These are phyloP conservation scores for Ferrisia virgata DNA, from an alignment of 2,888 invertebrate genomes.

Conservation along the genomic window DNA sequence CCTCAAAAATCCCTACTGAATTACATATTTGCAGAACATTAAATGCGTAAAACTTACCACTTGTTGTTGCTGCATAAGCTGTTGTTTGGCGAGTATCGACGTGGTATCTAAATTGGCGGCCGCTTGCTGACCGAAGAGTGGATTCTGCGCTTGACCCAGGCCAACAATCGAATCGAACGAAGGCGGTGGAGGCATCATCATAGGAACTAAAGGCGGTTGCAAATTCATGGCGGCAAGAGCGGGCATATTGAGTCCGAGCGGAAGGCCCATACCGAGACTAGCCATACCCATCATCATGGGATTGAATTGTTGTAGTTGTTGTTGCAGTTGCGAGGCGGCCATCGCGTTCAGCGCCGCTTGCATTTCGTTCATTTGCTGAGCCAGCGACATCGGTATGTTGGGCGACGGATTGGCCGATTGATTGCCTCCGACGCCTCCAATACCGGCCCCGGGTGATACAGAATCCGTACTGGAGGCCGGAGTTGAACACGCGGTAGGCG, in stretches of 20 bases:
- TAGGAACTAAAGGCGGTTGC: conserved; percentile 84
- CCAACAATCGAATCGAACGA: conserved; percentile 63
- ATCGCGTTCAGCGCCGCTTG: conserved; percentile 80
- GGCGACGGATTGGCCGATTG: conserved; percentile 52
- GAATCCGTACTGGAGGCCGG: conserved; percentile 63
- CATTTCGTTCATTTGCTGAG: conserved; percentile 79
- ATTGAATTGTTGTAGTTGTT: conserved; percentile 81
- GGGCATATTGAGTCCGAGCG: conserved; percentile 73
- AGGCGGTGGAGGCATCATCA: conserved; percentile 83
- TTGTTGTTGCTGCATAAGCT: conserved; percentile 66
- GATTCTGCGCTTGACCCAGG: conserved; percentile 51
- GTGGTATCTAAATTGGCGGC: conserved; percentile 54
- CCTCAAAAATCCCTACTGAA: background rate
- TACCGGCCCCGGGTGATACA: conserved; percentile 55
- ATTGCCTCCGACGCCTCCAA: conserved; percentile 54
- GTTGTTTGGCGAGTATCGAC: conserved; percentile 66
- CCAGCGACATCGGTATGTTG: conserved; percentile 56
- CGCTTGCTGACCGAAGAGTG: conserved; percentile 59
- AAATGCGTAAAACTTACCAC: conserved; percentile 57
- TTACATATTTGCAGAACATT: too few relatives aligned
- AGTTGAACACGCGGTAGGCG: conserved; percentile 62
- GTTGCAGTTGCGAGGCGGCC: conserved; percentile 69
- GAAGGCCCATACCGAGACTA: conserved; percentile 69
- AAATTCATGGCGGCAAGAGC: conserved; percentile 91
- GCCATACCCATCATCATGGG: conserved; percentile 88